A percentile compares a stretch with the other conserved stretches of the same genome.
Evolutionary conservation across 2,113 vertebrate species (phyloP).

Genomic region (Cairina moschata): DNA sequence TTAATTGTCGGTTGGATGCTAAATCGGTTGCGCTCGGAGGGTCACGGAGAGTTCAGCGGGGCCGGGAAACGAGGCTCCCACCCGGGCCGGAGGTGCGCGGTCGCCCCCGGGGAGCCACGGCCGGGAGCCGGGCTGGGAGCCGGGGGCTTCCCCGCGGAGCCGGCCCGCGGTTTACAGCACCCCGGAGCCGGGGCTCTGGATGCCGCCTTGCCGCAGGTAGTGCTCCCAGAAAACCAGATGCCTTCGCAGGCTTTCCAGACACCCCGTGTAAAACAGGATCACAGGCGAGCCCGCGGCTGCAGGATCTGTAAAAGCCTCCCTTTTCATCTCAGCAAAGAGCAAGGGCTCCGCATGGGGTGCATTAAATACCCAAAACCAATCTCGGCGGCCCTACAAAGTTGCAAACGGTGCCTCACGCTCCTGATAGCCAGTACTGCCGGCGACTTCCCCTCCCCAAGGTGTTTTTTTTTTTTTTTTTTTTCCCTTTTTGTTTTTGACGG

Average conservation of each 20-base stretch:
- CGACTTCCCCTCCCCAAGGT: background rate
- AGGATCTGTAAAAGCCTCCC: slow-evolving; percentile 42
- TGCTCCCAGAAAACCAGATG: slow-evolving; percentile 62
- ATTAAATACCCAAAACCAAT: slow-evolving; percentile 25
- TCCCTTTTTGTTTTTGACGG: background rate
- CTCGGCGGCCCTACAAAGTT: slow-evolving; percentile 25
- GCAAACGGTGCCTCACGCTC: background rate
- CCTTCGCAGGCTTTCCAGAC: slow-evolving; percentile 61
- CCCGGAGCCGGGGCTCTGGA: slow-evolving; percentile 18
- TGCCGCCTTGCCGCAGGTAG: slow-evolving; percentile 44
- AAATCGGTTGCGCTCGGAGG: slow-evolving; percentile 73
- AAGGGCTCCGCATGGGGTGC: slow-evolving; percentile 36
- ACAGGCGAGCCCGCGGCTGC: slow-evolving; percentile 42
- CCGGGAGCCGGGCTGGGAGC: background rate
- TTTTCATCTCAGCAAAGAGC: slow-evolving; percentile 40
- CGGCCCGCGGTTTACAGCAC: slow-evolving; percentile 48
- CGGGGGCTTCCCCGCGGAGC: background rate
- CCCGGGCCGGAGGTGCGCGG: background rate
- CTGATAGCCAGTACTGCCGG: background rate
- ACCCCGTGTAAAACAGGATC: slow-evolving; percentile 59
- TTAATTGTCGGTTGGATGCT: slow-evolving; percentile 80
- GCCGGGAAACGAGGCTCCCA: slow-evolving; percentile 39
- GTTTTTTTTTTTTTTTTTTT: background rate
- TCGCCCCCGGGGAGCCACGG: background rate
- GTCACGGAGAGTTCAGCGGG: slow-evolving; percentile 79